A percentile compares a stretch with the other conserved stretches of the same genome.
phyloP scores from a whole-genome alignment of 2,888 invertebrate genomes.

The Chloromyia formosa region DNA sequence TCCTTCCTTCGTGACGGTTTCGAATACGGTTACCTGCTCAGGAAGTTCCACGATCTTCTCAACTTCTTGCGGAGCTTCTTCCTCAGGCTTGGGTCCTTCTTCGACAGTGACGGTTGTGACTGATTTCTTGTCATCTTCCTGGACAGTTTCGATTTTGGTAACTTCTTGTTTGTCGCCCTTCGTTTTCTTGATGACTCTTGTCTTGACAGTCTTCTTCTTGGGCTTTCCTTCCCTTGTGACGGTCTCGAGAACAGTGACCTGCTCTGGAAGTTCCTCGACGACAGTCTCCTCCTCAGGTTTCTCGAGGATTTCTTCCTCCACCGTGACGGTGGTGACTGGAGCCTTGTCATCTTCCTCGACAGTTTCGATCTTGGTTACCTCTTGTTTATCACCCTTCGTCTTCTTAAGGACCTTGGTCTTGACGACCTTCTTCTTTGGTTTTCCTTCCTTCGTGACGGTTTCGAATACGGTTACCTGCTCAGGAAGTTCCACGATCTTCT shows the following conservation, averaged over 20 bases:
- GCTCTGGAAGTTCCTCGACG: constrained; percentile 50
- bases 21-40: constrained; percentile 51
- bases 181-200: constrained; percentile 58
- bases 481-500: constrained; percentile 47
- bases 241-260: constrained; percentile 42
- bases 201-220: constrained; percentile 57
- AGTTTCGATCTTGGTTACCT: constrained; percentile 63
- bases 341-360: constrained; percentile 58
- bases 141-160: constrained; percentile 60
- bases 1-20: constrained; percentile 50
- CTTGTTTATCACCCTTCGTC: constrained; percentile 60
- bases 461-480: constrained; percentile 60
- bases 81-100: constrained; percentile 53
- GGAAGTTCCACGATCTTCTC: constrained; percentile 53
- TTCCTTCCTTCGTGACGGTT: constrained; percentile 59
- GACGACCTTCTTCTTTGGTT: constrained; percentile 56
- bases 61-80: constrained; percentile 51
- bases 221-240: constrained; percentile 43
- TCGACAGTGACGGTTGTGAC: constrained; percentile 57
- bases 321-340: constrained; percentile 58
- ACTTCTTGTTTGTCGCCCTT: constrained; percentile 55
- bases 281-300: constrained; percentile 50
- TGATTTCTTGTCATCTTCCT: constrained; percentile 60
- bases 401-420: constrained; percentile 61
- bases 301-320: constrained; percentile 53